Base-by-base conservation (phyloP, 2,888 invertebrate genomes). In the Miltochrista miniata region DNA sequence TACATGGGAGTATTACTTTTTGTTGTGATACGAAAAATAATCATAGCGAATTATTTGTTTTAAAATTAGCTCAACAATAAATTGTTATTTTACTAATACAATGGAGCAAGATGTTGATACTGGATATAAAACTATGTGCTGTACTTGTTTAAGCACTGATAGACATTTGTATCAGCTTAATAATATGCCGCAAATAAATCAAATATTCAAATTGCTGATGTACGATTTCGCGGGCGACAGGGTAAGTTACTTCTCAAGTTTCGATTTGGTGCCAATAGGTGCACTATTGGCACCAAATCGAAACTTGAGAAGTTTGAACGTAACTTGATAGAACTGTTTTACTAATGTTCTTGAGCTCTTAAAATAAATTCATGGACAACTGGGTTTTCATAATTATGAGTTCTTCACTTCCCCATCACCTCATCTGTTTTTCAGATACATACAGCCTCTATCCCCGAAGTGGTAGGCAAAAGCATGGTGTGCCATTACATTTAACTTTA, bases 1-100 rank as follows among this genome's bases (percentile, higher is more conserved):
- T 89, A 90, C 87, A 90, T 90, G 90, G 90, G 81, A 90, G 90
- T 89, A 82, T 91, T 85, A 87, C 87, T 89, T 90, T 87, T 90
- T 91, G 90, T 90, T 90, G 76, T 90, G 89, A 77, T 87, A 83
- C 81, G 73, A 79, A 80, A 81, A 75, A 60, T 71, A 70, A 67
- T 77, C 74, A 70, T 65, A 79, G 77, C 73, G 70, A 73, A 61
- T 65, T 58, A 24, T 59, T 58, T 53, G 64, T 73, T 74, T 64
- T 54, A 43, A n/a, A 48, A 52, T 60, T 55, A 63, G 53, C 37
- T 29, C 24, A 36, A 30, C n/a, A 24, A 36, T 67, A 64, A 59
- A 54, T 58, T 40, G 45, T 38, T 51, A 55, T 56, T 54, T 54
- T 54, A 54, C 15, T 13, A 46, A n/a, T 36, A 79, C 72, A 77